These are phyloP conservation scores for Zootermopsis nevadensis DNA, from an alignment of 2,888 invertebrate genomes.

Conservation along the genomic window DNA sequence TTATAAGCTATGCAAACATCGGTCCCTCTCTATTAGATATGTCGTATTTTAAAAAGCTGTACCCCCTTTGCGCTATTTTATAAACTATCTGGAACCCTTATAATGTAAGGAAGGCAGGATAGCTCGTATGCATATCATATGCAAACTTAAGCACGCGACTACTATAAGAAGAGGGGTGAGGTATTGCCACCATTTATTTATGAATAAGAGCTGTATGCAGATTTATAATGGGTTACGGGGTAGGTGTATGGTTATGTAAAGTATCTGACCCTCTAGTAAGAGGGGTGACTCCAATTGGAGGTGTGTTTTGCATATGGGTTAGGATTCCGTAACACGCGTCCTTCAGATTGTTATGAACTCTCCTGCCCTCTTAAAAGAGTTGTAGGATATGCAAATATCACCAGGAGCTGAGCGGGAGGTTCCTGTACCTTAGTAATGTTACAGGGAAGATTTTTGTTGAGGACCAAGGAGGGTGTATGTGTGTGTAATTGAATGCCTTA, in stretches of 20 bases:
- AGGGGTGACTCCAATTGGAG: neutral
- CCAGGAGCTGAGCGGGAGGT: neutral
- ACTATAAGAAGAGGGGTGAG: neutral
- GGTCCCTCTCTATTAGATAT: neutral
- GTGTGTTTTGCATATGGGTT: slow-evolving; percentile 26
- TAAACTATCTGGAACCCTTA: neutral
- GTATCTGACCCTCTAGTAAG: neutral
- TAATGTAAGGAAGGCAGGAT: neutral
- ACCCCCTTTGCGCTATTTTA: neutral
- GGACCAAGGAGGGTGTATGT: neutral
- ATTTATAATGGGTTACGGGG: neutral
- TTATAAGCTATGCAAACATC: slow-evolving; percentile 19
- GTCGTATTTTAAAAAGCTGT: neutral
- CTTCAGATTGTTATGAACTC: neutral
- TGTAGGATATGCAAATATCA: neutral
- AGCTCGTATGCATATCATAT: slow-evolving; percentile 19
- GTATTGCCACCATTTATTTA: neutral
- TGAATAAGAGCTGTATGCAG: neutral
- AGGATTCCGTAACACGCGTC: neutral
- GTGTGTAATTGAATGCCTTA: neutral
- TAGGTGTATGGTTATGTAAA: slow-evolving; percentile 3
- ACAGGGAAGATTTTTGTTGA: neutral
- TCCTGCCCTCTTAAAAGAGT: neutral
- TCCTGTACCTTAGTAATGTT: neutral
- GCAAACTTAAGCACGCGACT: slow-evolving; percentile 21